Conservation (phyloP, 2,888 invertebrate genomes). For the Psylliodes chrysocephalus region DNA sequence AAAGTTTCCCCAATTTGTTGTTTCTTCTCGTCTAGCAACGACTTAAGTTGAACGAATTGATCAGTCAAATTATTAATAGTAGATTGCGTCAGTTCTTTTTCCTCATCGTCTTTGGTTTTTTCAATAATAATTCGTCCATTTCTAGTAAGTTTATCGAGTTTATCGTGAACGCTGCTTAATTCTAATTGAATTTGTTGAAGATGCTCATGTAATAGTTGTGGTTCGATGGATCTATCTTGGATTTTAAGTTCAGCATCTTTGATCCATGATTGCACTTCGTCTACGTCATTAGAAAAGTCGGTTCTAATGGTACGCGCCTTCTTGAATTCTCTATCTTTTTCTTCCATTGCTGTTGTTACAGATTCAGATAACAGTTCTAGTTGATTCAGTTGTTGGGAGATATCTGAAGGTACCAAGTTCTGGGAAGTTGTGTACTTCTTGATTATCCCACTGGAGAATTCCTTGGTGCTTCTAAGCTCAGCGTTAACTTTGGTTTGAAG, state of each 20-base stretch:
- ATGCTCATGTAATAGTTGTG: constrained; percentile 79
- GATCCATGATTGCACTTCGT: constrained; percentile 85
- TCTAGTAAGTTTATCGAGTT: constrained; percentile 79
- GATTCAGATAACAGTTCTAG: constrained; percentile 85
- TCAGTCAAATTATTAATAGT: constrained; percentile 82
- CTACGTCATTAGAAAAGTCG: constrained; percentile 83
- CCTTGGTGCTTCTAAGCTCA: constrained; percentile 69
- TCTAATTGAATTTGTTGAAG: constrained; percentile 82
- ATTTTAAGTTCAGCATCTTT: constrained; percentile 81
- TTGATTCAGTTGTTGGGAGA: constrained; percentile 82
- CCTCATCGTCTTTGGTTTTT: constrained; percentile 80
- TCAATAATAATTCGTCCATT: constrained; percentile 84
- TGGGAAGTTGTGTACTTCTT: constrained; percentile 72
- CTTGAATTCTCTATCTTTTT: constrained; percentile 87
- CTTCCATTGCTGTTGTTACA: constrained; percentile 83
- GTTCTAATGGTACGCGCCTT: constrained; percentile 84
- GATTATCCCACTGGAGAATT: constrained; percentile 70
- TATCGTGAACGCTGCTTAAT: constrained; percentile 76
- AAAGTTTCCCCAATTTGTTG: constrained; percentile 86
- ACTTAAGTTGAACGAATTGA: constrained; percentile 80
- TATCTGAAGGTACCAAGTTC: constrained; percentile 77
- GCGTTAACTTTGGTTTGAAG: constrained; percentile 70
- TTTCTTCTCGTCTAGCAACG: constrained; percentile 84
- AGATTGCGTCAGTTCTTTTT: constrained; percentile 78
- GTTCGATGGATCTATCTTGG: constrained; percentile 82